Evolutionary conservation across 2,113 vertebrate genomes (phyloP).

Genomic region (Petromus typicus): DNA sequence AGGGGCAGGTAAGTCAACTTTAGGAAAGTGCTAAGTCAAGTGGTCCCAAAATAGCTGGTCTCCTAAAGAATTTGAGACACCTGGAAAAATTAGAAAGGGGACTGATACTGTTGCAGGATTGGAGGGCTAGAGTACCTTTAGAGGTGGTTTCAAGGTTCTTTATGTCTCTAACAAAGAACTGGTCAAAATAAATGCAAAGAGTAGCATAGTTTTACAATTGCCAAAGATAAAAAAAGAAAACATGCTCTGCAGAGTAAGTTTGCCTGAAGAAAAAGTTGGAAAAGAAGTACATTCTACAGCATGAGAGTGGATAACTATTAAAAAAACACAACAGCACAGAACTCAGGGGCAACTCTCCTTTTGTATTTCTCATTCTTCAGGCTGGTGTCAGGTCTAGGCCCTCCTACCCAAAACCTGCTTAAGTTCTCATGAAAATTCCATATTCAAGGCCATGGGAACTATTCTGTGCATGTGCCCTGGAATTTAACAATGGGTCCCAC

Average conservation of each 20-base stretch:
- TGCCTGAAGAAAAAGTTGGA: neutral
- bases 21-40: slow-evolving; percentile 8
- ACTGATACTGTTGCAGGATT: neutral
- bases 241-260: neutral
- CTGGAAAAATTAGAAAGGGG: neutral
- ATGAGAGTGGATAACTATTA: neutral
- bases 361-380: neutral
- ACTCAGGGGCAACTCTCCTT: neutral
- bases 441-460: neutral
- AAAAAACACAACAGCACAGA: neutral
- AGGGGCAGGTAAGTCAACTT: neutral
- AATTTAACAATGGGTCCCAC: neutral
- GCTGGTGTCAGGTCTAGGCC: neutral
- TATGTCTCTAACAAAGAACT: neutral
- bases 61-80: neutral
- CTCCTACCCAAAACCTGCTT: neutral
- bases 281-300: neutral
- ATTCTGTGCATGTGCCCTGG: neutral
- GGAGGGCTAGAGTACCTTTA: neutral
- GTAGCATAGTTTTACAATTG: neutral
- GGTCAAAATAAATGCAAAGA: neutral
- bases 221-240: neutral
- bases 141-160: neutral
- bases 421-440: neutral
- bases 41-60: neutral